These are phyloP conservation scores for Mystacides longicornis DNA, from an alignment of 2,888 invertebrate species.

Conservation along the genomic window DNA sequence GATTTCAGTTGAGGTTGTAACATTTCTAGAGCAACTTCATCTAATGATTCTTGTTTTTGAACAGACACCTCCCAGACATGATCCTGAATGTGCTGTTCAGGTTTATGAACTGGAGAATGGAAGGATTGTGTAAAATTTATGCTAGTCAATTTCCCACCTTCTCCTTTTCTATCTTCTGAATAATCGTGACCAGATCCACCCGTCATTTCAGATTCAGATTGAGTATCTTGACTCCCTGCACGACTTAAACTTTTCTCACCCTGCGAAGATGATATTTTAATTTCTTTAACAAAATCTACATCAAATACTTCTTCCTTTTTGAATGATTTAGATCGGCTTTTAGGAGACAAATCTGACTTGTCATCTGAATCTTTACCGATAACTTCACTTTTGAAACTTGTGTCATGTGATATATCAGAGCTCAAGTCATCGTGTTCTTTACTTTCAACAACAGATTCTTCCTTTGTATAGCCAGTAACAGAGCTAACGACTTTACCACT, in stretches of 20 bases:
- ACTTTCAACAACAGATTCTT: constrained; percentile 45
- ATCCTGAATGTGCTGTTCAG: constrained; percentile 42
- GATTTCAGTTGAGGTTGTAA: constrained; percentile 20
- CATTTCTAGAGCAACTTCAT: constrained; percentile 26
- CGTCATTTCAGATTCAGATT: constrained; percentile 49
- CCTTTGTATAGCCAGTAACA: constrained; percentile 43
- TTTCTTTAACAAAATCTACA: constrained; percentile 48
- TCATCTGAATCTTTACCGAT: constrained; percentile 36
- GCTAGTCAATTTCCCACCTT: constrained; percentile 34
- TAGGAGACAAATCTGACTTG: constrained; percentile 39
- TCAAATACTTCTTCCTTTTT: constrained; percentile 48
- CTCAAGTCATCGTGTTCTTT: constrained; percentile 46
- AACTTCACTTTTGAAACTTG: constrained; percentile 43
- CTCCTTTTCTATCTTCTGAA: constrained; percentile 31
- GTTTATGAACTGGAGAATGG: constrained; percentile 41
- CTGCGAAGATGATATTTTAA: constrained; percentile 45
- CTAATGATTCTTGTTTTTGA: constrained; percentile 40
- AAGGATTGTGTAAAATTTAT: constrained; percentile 39
- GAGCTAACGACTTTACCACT: constrained; percentile 45
- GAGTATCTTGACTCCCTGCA: constrained; percentile 50
- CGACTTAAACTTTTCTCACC: constrained; percentile 45
- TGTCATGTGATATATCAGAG: constrained; percentile 44
- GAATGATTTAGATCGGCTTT: constrained; percentile 44
- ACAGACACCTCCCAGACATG: constrained; percentile 45
- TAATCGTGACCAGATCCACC: constrained; percentile 36